Conservation (phyloP, 2,113 vertebrate genomes). For the Panthera uncia region DNA sequence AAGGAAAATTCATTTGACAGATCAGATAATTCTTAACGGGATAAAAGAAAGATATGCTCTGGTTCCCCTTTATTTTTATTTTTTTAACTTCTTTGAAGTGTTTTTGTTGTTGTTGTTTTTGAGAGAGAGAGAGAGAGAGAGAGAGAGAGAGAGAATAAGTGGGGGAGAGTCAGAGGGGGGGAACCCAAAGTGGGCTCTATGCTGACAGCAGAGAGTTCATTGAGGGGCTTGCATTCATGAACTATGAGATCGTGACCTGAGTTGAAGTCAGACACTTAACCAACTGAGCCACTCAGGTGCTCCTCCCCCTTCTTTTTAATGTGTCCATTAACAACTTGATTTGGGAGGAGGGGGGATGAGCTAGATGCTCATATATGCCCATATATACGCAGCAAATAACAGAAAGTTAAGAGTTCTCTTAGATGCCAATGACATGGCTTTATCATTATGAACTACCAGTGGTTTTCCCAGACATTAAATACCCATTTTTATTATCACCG, state of each 20-base stretch:
- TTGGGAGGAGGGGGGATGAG: not conserved
- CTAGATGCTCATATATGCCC: not conserved
- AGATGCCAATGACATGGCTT: not conserved
- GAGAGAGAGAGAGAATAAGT: no score
- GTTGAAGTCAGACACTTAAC: no score
- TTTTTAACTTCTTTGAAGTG: no score
- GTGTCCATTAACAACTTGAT: not conserved
- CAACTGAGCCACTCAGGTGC: no score
- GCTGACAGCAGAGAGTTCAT: no score
- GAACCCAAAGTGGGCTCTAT: no score
- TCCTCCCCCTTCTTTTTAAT: not conserved
- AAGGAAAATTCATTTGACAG: not conserved
- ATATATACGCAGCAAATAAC: not conserved
- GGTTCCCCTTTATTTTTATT: not conserved
- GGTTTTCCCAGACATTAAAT: not conserved
- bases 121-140: no score
- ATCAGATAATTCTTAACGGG: not conserved
- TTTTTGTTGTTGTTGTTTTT: no score
- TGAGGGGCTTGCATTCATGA: no score
- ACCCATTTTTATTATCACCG: not conserved
- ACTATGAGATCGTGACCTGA: no score
- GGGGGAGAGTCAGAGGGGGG: no score
- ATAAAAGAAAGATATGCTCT: not conserved
- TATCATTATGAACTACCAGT: not conserved
- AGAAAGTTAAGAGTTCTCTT: not conserved